Evolutionary conservation across 2,797 vertebrate genomes (phyloP).

Genomic region (Malacoctenus gilli): DNA sequence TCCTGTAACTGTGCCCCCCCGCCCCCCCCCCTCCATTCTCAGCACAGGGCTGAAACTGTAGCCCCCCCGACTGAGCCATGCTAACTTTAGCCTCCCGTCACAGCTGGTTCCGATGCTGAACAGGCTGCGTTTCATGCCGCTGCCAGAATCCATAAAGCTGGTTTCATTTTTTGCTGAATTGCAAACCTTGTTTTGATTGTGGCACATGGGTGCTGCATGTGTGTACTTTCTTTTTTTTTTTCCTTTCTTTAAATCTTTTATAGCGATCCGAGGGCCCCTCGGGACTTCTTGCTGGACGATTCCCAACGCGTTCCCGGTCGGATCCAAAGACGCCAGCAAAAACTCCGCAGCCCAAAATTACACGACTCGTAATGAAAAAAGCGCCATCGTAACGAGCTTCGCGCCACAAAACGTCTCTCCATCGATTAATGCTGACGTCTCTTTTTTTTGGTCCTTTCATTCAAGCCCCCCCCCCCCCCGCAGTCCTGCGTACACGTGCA

Average conservation of each 20-base stretch:
- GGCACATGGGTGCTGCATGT: conserved; percentile 63
- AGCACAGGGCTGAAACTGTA: conserved; percentile 23
- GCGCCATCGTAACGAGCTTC: conserved; percentile 45
- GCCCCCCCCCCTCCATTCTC: too few relatives aligned
- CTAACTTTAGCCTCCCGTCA: conserved; percentile 58
- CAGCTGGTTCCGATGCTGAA: conserved; percentile 57
- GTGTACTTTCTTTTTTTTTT: conserved; percentile 19
- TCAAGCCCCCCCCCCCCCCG: conserved; percentile 13
- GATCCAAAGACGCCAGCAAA: conserved; percentile 22
- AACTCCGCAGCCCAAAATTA: conserved; percentile 48
- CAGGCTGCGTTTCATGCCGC: conserved; percentile 34
- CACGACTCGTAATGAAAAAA: conserved; percentile 54
- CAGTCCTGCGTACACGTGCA: conserved; percentile 13
- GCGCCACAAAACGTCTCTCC: conserved; percentile 45
- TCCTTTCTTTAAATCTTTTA: conserved; percentile 1
- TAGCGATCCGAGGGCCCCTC: conserved; percentile 47
- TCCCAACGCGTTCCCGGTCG: conserved; percentile 58
- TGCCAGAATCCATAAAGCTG: conserved; percentile 64
- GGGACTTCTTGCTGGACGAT: conserved; percentile 58
- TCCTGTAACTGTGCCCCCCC: too few relatives aligned
- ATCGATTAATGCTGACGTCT: conserved; percentile 20
- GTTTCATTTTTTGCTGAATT: conserved; percentile 68
- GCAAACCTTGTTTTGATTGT: conserved; percentile 69
- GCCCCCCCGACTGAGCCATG: conserved; percentile 9
- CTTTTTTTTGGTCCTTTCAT: conserved; percentile 12